Evolutionary conservation across 2,113 vertebrate species (phyloP), one percentile per base, ranked within the genome.

Genomic region (Machaerirhynchus nigripectus): DNA sequence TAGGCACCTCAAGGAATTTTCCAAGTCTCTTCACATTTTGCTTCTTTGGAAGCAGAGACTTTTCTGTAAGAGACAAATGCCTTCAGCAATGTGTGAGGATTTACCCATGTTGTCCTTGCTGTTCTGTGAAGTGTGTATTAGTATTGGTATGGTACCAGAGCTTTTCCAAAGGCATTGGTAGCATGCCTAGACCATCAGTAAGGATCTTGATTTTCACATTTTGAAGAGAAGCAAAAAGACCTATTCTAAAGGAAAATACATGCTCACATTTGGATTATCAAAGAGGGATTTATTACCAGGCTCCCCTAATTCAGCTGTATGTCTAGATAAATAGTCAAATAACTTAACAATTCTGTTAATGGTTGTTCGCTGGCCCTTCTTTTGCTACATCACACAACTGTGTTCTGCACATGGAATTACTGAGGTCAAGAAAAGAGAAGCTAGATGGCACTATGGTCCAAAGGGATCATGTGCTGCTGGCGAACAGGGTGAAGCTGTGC

Each of bases 371-470:
- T 64, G 19, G 44, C 19, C 24, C 61, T 79, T 40, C 31, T 60
- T 82, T 52, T 83, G 71, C 42, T 65, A 4, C 33, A 6, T 50
- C 21, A 19, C 15, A 13, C 9, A 33, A 1, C 16, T 47, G 19
- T 52, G 46, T 74, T 57, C 30, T 4, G 9, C 46, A 15, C 13
- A 3, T 13, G 39, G 55, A 73, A 42, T 84, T 70, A 57, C 75
- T 42, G 89, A 87, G 90, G 79, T 83, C 89, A 87, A 88, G 68
- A 64, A 70, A 92, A 95, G 87, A 83, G 90, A 95, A 97, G 97
- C 97, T 98, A 97, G 96, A 57, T 97, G 98, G 97, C 96, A 97
- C 96, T 97, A 84, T 88, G 56, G 89, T 88, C 84, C 97, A 97
- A 70, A 91, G 83, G 79, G 93, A 93, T 74, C 31, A 23, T 81